Percentiles rank a stretch among this genome's conserved stretches.
These are phyloP conservation scores for Megalops cyprinoides DNA, from an alignment of 2,797 vertebrate species.

Conservation along the genomic window DNA sequence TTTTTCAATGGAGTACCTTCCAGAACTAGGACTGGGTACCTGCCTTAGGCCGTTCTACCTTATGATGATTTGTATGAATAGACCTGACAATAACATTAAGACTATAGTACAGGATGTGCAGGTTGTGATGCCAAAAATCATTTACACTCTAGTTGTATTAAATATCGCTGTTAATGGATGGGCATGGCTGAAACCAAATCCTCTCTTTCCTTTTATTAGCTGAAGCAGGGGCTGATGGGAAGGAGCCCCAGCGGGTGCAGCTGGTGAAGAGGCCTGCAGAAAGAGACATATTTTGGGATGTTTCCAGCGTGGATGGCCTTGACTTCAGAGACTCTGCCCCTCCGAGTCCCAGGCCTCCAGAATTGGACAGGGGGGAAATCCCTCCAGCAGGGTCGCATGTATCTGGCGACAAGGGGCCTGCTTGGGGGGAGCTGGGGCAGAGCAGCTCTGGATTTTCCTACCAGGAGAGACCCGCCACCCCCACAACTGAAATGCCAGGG, in stretches of 20 bases:
- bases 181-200: no score
- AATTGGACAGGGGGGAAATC: slow-evolving; percentile 12
- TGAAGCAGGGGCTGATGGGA: slow-evolving; percentile 31
- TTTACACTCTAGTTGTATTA: no score
- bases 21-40: no score
- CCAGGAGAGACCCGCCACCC: background rate
- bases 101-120: no score
- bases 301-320: slow-evolving; percentile 66
- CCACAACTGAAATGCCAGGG: slow-evolving; percentile 19
- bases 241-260: slow-evolving; percentile 41
- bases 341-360: slow-evolving; percentile 32
- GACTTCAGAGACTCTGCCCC: slow-evolving; percentile 50
- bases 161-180: no score
- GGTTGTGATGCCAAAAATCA: no score
- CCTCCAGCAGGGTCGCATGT: background rate
- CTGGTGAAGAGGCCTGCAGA: slow-evolving; percentile 61
- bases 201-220: slow-evolving; percentile 17
- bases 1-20: no score
- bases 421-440: background rate
- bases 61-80: no score
- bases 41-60: no score
- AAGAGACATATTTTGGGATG: slow-evolving; percentile 72
- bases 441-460: background rate
- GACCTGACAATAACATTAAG: no score
- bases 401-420: background rate